Evolutionary conservation across 2,888 invertebrate species (phyloP).

Genomic region (Sthenelais limicola): DNA sequence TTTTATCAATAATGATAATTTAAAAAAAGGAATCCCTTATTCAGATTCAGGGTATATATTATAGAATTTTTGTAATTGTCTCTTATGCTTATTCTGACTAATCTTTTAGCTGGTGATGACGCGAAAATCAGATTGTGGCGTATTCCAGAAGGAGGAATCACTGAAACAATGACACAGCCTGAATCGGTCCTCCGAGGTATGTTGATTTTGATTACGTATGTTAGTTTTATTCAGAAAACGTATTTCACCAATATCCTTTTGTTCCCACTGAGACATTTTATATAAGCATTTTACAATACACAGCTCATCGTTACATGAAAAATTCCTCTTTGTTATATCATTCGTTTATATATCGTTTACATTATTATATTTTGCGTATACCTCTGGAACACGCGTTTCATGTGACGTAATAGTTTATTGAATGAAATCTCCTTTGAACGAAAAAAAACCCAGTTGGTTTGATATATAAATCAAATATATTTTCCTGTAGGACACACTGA

Average conservation of each 20-base stretch:
- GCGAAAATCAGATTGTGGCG: constrained; percentile 87
- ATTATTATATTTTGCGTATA: too few species aligned
- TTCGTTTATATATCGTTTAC: too few species aligned
- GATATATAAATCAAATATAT: too few species aligned
- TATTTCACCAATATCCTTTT: too few species aligned
- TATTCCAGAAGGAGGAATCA: constrained; percentile 82
- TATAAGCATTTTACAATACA: too few species aligned
- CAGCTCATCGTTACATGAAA: too few species aligned
- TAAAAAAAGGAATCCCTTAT: neutral
- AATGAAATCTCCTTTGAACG: too few species aligned
- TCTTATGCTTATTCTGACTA: neutral
- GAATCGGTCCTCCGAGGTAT: constrained; percentile 58
- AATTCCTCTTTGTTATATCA: too few species aligned
- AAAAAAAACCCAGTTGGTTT: too few species aligned
- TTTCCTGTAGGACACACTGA: constrained; percentile 91
- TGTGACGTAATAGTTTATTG: too few species aligned
- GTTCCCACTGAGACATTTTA: too few species aligned
- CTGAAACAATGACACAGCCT: constrained; percentile 67
- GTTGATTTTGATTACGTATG: neutral
- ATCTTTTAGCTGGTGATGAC: constrained; percentile 84
- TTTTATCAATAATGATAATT: neutral
- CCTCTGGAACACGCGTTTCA: too few species aligned
- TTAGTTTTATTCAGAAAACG: neutral
- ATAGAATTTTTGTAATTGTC: neutral
- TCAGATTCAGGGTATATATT: neutral